Evolutionary conservation across 1,140 invertebrate genomes (phyloP), one percentile per base, ranked within the genome.

Genomic region (Reticulitermes speratus): DNA sequence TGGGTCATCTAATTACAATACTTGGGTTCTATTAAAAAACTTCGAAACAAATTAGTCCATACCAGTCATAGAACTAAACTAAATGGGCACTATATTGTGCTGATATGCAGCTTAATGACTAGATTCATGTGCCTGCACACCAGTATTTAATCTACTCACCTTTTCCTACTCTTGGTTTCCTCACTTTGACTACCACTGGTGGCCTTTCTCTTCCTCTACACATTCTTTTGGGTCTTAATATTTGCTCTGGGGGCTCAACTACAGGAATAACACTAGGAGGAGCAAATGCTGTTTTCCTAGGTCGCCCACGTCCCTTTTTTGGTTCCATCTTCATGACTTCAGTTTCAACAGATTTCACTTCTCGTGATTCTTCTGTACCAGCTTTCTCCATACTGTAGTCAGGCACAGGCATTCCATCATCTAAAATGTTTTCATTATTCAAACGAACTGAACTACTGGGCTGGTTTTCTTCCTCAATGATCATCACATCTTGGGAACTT

Each of bases 161-260:
- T 9, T 75, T 75, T 30, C 65, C 45, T 55, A 14, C 30, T 45
- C 83, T 84, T 52, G 82, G 82, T 75, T 83, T 83, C 82, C 55
- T 87, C 23, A 52, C 21, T 44, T 82, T 81, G 25, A 82, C 82
- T 45, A 69, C 30, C 21, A 84, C 32, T 14, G 38, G 48, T 52
- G 86, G 82, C 52, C 44, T 84, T 69, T 87, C 86, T n/a, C 83
- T 85, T 44, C 45, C 86, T 82, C 86, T 82, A 55, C 86, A 87
- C 82, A 75, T 84, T 65, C 86, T 52, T 30, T 87, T 87, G 6
- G 86, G 86, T 30, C 86, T 44, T 25, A 30, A 84, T 84, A 65
- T 25, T n/a, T 65, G n/a, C 19, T 45, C 75, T 81, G 65, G 85
- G 21, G 45, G 38, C 11, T 44, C 84, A 82, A 52, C 12, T 52